phyloP scores from a whole-genome alignment of 2,113 vertebrate species.

The Phrynosoma blainvillii region DNA sequence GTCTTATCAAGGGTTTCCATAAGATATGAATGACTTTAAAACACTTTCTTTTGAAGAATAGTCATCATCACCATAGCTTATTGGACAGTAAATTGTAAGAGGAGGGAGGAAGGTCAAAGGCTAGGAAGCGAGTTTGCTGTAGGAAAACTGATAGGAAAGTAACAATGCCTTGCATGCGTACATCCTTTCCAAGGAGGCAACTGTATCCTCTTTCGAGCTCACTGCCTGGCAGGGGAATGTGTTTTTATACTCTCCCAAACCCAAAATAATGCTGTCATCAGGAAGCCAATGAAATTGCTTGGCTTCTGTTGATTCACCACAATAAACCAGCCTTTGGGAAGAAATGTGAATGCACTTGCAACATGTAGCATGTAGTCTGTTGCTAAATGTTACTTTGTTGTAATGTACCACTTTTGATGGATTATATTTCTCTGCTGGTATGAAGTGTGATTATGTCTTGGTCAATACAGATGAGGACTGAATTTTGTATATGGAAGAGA shows the following conservation, averaged over 20 bases:
- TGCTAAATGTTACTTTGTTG: slow-evolving; percentile 19
- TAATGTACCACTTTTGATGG: neutral
- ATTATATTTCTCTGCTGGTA: neutral
- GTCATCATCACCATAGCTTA: neutral
- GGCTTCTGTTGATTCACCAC: neutral
- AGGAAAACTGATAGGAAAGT: neutral
- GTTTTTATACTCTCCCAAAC: neutral
- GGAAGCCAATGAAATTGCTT: neutral
- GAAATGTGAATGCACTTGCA: neutral
- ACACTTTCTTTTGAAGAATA: neutral
- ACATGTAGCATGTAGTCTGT: neutral
- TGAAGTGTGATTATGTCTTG: neutral
- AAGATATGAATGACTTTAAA: neutral
- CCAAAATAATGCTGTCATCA: neutral
- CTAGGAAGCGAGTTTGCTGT: neutral
- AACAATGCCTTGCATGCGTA: neutral
- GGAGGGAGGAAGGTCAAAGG: neutral
- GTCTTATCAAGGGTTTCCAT: neutral
- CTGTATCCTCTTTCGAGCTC: slow-evolving; percentile 9
- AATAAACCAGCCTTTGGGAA: neutral
- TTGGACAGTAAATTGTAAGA: neutral
- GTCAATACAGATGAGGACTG: neutral
- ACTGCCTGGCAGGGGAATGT: slow-evolving; percentile 27
- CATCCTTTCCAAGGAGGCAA: neutral
- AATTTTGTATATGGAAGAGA: neutral